A percentile compares a stretch with the other conserved stretches of the same genome.
These are phyloP conservation scores for Eriosoma lanigerum DNA, from an alignment of 1,140 invertebrate species.

Conservation along the genomic window DNA sequence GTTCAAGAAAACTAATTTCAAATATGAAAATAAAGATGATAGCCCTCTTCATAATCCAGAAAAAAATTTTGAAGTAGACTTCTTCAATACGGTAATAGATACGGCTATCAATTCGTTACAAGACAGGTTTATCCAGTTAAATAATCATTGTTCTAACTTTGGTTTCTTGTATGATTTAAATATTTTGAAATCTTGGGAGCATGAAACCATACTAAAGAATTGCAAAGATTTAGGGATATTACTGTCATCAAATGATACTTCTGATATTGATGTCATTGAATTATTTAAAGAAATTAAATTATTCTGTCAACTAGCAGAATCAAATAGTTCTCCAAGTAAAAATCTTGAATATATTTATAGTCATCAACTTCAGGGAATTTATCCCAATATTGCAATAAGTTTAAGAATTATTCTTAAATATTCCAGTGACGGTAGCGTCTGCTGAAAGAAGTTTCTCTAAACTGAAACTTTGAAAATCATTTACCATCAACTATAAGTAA, in stretches of 20 bases:
- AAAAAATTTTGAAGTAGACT: constrained; percentile 32
- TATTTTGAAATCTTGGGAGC: background rate
- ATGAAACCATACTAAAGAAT: constrained; percentile 11
- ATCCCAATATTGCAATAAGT: constrained; percentile 6
- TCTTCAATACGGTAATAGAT: constrained; percentile 2
- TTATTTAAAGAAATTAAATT: too few species aligned
- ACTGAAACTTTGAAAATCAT: constrained; percentile 52
- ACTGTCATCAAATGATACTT: too few species aligned
- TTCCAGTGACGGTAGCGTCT: constrained; percentile 45
- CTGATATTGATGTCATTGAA: too few species aligned
- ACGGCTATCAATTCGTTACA: constrained; percentile 5
- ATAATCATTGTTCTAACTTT: constrained; percentile 6
- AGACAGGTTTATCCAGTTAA: background rate
- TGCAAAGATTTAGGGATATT: background rate
- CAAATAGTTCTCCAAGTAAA: constrained; percentile 7
- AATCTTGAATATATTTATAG: constrained; percentile 16
- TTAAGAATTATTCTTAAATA: constrained; percentile 33
- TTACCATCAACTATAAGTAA: constrained; percentile 55
- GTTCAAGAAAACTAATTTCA: background rate
- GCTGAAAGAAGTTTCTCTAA: constrained; percentile 49
- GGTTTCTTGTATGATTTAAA: constrained; percentile 8
- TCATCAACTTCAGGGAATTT: background rate
- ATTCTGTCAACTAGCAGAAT: background rate
- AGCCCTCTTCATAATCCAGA: constrained; percentile 22
- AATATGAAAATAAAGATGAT: background rate